A percentile compares a stretch with the other conserved stretches of the same genome.
Evolutionary conservation across 2,888 invertebrate genomes (phyloP).

Genomic region (Hypomecis atomaria): DNA sequence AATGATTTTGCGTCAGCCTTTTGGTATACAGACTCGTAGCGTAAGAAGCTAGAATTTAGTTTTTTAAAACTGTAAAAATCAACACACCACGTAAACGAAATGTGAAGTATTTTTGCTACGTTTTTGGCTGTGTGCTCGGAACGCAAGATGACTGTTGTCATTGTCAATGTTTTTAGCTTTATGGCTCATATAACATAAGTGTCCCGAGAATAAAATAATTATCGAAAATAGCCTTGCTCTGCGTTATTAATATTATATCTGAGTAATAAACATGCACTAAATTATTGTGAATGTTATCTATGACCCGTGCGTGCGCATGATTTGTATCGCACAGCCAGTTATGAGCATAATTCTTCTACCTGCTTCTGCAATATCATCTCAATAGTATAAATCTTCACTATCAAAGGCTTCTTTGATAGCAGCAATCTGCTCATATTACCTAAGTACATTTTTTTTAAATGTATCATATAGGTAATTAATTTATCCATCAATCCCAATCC

Average conservation of each 20-base stretch:
- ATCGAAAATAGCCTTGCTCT: conserved; percentile 42
- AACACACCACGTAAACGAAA: conserved; percentile 26
- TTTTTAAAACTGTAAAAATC: conserved; percentile 15
- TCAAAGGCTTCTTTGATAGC: too few species aligned
- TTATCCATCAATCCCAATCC: too few species aligned
- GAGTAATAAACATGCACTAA: background rate
- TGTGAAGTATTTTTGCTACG: conserved; percentile 32
- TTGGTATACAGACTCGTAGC: background rate
- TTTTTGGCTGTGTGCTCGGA: conserved; percentile 35
- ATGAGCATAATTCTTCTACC: too few species aligned
- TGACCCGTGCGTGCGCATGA: background rate
- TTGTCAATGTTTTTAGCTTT: conserved; percentile 54
- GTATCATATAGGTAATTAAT: too few species aligned
- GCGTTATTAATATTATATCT: background rate
- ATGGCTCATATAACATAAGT: conserved; percentile 58
- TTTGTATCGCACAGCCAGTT: background rate
- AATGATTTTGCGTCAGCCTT: background rate
- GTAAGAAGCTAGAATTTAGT: conserved; percentile 12
- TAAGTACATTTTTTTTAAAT: too few species aligned
- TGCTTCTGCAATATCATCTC: too few species aligned
- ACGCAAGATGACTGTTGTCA: conserved; percentile 37
- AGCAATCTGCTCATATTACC: too few species aligned
- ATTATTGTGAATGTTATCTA: background rate
- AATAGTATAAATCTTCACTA: too few species aligned
- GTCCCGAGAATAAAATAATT: conserved; percentile 61